A percentile compares a stretch with the other conserved stretches of the same genome.
Conservation (phyloP, 2,888 invertebrate genomes). For the Metallyticus violacea region DNA sequence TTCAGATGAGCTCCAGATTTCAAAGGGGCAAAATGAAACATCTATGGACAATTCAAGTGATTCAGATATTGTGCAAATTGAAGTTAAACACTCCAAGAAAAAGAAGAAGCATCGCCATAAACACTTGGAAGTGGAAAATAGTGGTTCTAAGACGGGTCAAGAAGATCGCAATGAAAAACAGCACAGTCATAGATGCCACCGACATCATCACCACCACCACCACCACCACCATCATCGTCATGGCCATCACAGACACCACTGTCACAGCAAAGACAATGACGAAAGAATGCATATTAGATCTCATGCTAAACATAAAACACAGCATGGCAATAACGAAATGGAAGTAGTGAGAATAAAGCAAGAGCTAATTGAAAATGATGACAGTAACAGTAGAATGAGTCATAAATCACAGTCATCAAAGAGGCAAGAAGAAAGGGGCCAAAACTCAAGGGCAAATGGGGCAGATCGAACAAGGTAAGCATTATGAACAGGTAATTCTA, state of each 20-base stretch:
- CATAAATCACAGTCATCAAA: not conserved
- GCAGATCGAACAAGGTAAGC: not conserved
- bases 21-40: not conserved
- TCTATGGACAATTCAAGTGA: not conserved
- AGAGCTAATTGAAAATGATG: not conserved
- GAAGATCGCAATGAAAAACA: not conserved
- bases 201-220: not conserved
- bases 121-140: not conserved
- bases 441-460: not conserved
- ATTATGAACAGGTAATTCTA: too few species aligned
- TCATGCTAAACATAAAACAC: not conserved
- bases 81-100: constrained; percentile 20
- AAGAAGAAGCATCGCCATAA: constrained; percentile 19
- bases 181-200: not conserved
- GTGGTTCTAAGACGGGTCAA: not conserved
- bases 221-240: not conserved
- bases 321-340: not conserved
- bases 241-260: not conserved
- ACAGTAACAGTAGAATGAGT: not conserved
- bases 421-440: not conserved
- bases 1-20: not conserved
- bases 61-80: constrained; percentile 4
- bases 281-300: not conserved
- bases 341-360: constrained; percentile 20
- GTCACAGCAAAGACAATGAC: not conserved